Percentiles rank a stretch among this genome's conserved stretches.
Conservation (phyloP, 2,797 vertebrate species). For the Silurus aristotelis region DNA sequence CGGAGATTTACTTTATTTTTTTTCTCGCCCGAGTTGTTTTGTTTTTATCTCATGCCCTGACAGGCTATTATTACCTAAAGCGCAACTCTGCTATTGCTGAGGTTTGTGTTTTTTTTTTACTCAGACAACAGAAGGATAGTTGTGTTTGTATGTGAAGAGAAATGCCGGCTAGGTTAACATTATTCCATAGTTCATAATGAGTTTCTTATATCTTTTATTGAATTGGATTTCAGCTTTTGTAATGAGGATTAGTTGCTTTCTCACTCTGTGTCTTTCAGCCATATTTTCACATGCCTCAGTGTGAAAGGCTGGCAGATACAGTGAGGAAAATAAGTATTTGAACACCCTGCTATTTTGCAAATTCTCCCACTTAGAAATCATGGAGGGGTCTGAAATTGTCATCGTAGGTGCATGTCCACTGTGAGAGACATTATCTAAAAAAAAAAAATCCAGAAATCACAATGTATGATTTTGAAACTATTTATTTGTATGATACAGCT, state of each 20-base stretch:
- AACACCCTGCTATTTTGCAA: no score
- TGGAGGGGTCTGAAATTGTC: no score
- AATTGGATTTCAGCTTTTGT: constrained; percentile 3
- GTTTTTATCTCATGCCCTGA: constrained; percentile 39
- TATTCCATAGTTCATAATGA: neutral
- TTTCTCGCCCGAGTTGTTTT: constrained; percentile 23
- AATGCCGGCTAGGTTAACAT: constrained; percentile 5
- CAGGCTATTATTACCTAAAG: constrained; percentile 49
- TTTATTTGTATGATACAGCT: no score
- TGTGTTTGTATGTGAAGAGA: constrained; percentile 12
- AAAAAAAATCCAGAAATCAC: no score
- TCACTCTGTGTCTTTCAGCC: neutral
- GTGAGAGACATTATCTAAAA: no score
- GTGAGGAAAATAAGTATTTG: no score
- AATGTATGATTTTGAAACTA: no score
- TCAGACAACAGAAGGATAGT: constrained; percentile 29
- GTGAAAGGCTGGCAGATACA: neutral
- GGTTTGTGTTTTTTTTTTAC: constrained; percentile 2
- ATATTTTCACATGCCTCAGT: neutral
- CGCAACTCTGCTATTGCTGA: constrained; percentile 35
- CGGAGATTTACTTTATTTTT: constrained; percentile 1
- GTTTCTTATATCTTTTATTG: constrained; percentile 8
- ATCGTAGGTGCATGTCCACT: no score
- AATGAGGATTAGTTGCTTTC: neutral
- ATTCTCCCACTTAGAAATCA: no score